These are phyloP conservation scores for Globia sparganii DNA, from an alignment of 2,888 invertebrate species.

Conservation along the genomic window DNA sequence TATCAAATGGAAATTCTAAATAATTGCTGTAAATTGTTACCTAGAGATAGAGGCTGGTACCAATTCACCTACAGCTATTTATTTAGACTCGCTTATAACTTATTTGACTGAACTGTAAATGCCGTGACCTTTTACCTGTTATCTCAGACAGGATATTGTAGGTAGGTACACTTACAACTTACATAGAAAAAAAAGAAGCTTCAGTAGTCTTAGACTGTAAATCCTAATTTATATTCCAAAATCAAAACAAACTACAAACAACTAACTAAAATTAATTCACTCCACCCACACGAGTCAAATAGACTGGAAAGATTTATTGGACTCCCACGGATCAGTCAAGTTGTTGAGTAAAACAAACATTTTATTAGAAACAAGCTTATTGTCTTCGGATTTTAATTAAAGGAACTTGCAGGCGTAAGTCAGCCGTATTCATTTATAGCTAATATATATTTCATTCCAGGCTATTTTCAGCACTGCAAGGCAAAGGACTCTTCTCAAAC, in stretches of 20 bases:
- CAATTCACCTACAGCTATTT: too few relatives aligned
- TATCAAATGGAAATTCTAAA: background rate
- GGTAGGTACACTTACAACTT: background rate
- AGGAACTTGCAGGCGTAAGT: background rate
- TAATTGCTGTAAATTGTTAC: too few relatives aligned
- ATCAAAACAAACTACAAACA: slow-evolving; percentile 11
- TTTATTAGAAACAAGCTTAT: background rate
- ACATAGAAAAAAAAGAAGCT: background rate
- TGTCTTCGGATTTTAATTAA: background rate
- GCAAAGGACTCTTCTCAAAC: background rate
- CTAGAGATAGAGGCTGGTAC: too few relatives aligned
- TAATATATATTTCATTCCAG: background rate
- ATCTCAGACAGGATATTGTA: background rate
- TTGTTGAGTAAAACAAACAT: slow-evolving; percentile 15
- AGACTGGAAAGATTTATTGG: slow-evolving; percentile 4
- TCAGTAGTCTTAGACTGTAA: background rate
- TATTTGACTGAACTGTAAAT: background rate
- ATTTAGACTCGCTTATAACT: background rate
- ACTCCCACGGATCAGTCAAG: slow-evolving; percentile 22
- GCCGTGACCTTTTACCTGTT: background rate
- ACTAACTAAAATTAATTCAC: slow-evolving; percentile 21
- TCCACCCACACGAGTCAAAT: background rate
- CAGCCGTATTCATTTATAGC: background rate
- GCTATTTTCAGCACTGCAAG: background rate
- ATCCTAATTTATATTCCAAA: background rate